Evolutionary conservation across 1,140 invertebrate species (phyloP), one percentile per base, ranked within the genome.

Genomic region (Diprion similis): DNA sequence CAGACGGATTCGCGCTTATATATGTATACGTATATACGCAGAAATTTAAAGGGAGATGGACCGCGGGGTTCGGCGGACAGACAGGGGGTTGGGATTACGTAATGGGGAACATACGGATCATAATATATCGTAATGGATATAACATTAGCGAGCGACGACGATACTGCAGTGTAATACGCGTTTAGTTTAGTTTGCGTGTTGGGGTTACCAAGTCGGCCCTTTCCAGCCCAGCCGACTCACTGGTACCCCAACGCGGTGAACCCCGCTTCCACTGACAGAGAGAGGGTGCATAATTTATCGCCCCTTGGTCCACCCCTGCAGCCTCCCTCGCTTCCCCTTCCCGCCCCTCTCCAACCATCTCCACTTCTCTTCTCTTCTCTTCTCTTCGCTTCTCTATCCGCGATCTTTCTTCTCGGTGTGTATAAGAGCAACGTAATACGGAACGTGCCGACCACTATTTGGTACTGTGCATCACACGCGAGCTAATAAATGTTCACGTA

Each of bases 211-310:
- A 76, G 80, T 77, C 46, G 71, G 65, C 70, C 68, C 75, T 70
- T 66, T 46, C 48, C 46, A 24, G 47, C 59, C 71, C 70, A 48
- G 11, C 13, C 11, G 51, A 4, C 51, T 17, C 51, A 17, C 51
- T 59, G 51, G 51, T 59, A 59, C 51, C 51, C 51, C n/a, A 17
- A 13, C 24, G 24, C 17, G 59, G 73, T 64, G 51, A 80, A 73
- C 78, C 78, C 66, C 77, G 74, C 76, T 68, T 66, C 73, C 48
- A 70, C 72, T 74, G 37, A 66, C 68, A 13, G 15, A 66, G 65
- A 13, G 73, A 77, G 83, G 84, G 84, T 84, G 84, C 84, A 86
- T 86, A 86, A 86, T 84, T 86, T 86, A 86, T 85, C 79, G 78
- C 75, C 73, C 67, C 77, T 69, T 47, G 74, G 75, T 66, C 67